phyloP scores from a whole-genome alignment of 2,113 vertebrate genomes.

The Pontoporia blainvillei region DNA sequence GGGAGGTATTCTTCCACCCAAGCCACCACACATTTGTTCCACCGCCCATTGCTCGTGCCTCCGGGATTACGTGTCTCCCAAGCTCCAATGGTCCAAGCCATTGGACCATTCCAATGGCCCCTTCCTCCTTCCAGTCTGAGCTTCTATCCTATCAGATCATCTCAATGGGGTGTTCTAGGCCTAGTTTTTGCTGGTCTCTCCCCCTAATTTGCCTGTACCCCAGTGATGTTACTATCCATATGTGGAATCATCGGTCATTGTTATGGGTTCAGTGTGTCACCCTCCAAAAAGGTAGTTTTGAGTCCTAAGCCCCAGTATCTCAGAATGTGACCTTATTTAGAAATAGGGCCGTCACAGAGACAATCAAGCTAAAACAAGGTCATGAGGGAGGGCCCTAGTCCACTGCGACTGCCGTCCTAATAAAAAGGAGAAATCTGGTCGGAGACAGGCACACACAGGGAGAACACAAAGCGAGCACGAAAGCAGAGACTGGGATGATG shows the following conservation, averaged over 20 bases:
- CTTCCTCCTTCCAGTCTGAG: not conserved
- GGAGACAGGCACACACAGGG: not conserved
- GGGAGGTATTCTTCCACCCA: not conserved
- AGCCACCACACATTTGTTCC: fast-evolving
- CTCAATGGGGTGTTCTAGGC: not conserved
- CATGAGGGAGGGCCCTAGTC: not conserved
- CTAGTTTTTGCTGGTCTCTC: not conserved
- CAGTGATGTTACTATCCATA: not conserved
- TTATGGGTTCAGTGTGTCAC: not conserved
- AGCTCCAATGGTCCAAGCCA: not conserved
- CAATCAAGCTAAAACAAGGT: not conserved
- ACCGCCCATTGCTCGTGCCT: fast-evolving
- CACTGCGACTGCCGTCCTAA: not conserved
- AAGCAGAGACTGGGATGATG: not conserved
- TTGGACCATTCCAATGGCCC: too few species aligned
- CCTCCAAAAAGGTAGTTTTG: not conserved
- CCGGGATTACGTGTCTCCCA: not conserved
- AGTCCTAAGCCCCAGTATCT: not conserved
- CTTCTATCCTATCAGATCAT: not conserved
- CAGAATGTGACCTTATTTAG: not conserved
- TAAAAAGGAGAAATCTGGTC: not conserved
- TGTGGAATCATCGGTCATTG: not conserved
- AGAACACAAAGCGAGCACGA: not conserved
- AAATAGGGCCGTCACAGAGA: not conserved
- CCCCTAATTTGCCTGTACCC: not conserved